These are phyloP conservation scores for Petromus typicus DNA, from an alignment of 2,113 vertebrate genomes.

Conservation along the genomic window DNA sequence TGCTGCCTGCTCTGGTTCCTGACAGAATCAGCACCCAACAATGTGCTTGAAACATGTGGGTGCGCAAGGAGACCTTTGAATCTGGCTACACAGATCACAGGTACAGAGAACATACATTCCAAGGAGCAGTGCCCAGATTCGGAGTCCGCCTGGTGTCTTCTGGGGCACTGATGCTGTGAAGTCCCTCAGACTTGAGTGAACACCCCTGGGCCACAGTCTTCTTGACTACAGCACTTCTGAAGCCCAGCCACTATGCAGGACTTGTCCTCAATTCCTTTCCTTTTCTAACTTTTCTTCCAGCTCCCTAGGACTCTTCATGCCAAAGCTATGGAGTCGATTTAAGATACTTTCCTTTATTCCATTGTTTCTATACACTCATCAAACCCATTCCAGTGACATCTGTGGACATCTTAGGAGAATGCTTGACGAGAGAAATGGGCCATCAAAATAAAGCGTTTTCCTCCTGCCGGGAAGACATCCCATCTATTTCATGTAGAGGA, in stretches of 20 bases:
- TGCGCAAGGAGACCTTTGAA: not conserved
- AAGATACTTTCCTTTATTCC: not conserved
- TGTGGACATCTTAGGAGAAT: not conserved
- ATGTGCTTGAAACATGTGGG: not conserved
- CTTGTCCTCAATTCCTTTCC: not conserved
- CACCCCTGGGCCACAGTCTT: not conserved
- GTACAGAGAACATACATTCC: no score
- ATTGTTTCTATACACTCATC: not conserved
- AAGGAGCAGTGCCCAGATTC: not conserved
- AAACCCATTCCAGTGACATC: not conserved
- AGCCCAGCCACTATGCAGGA: not conserved
- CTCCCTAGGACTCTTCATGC: not conserved
- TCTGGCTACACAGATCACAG: not conserved
- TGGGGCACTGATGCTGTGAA: no score
- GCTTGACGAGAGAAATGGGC: not conserved
- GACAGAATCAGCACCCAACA: not conserved
- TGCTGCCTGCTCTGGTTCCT: accelerated
- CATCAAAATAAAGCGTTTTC: not conserved
- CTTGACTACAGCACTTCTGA: not conserved
- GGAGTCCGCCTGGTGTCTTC: no score
- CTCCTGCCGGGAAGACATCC: not conserved
- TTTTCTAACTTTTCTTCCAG: not conserved
- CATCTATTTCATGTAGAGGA: not conserved
- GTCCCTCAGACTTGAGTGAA: not conserved
- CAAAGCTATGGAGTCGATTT: not conserved